Base-by-base conservation (phyloP, 2,888 invertebrate genomes). In the Drosophila seclusa region DNA sequence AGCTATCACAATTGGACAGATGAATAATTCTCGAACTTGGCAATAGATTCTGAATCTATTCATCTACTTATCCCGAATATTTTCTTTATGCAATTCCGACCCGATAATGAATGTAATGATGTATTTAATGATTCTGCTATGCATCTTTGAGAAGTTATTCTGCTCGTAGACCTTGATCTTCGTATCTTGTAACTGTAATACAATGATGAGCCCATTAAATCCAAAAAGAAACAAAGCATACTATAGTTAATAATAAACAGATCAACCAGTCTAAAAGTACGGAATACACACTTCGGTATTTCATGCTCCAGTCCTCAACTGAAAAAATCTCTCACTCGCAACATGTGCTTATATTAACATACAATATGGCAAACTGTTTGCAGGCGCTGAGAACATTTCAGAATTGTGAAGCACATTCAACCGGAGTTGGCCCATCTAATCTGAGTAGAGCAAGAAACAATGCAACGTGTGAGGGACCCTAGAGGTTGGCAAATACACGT, bases 401-500 rank as follows among this genome's bases (percentile, higher is more conserved):
- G 48, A 63, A 57, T 67, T 55, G 45, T 62, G 24, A 55, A 57
- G 63, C 55, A 77, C 52, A 40, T 67, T 72, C 62, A 72, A 67
- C 53, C 60, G 61, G 73, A 31, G 32, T 60, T 49, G 32, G 42
- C 18, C 55, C 78, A 55, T 55, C 73, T 63, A 72, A 76, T 69
- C 59, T 29, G 55, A 49, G 2, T 34, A 53, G 34, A 31, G 38
- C 42, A 32, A 11, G 36, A 36, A 67, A 62, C 68, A 74, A 61
- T 74, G 60, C 40, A 49, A 29, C n/a, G 31, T 48, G 57, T 27
- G 48, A 65, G 63, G 55, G 45, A 48, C 71, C 49, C 62, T 49
- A 60, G 72, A 80, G 76, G 67, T 69, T 72, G 62, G 77, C 68
- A 81, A 81, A 80, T 83, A 67, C 81, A 64, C 67, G 72, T 80